phyloP scores from a whole-genome alignment of 2,113 vertebrate genomes.

The Oreocharis arfaki region DNA sequence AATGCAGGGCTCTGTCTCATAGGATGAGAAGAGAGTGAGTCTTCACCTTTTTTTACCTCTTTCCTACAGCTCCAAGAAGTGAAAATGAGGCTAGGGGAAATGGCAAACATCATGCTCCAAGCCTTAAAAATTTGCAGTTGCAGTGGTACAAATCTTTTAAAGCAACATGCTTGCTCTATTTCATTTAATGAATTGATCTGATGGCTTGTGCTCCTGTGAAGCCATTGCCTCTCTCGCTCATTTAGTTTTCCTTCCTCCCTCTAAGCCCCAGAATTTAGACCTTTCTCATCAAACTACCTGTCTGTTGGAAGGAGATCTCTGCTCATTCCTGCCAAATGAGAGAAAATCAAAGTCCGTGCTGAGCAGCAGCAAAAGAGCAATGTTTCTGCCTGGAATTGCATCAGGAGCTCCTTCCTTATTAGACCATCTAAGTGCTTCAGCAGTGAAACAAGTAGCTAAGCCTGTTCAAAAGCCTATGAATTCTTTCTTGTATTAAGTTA shows the following conservation, averaged over 20 bases:
- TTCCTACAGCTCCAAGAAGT: background rate
- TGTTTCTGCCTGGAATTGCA: background rate
- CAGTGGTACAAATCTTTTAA: background rate
- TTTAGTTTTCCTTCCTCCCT: background rate
- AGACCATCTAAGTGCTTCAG: background rate
- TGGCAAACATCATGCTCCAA: background rate
- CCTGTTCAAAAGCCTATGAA: background rate
- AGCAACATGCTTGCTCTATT: background rate
- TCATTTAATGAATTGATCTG: background rate
- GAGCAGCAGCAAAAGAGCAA: background rate
- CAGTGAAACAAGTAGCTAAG: background rate
- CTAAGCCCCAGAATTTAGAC: background rate
- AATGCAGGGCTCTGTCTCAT: background rate
- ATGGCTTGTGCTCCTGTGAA: background rate
- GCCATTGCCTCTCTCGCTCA: background rate
- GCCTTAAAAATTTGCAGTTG: background rate
- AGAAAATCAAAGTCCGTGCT: constrained; percentile 5
- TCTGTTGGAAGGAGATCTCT: background rate
- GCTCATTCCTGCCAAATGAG: background rate
- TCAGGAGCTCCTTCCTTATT: background rate
- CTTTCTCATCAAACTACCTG: background rate
- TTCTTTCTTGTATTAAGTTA: constrained; percentile 39
- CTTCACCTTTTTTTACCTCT: background rate
- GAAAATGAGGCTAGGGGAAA: background rate
- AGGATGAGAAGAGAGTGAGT: background rate